Evolutionary conservation across 2,888 invertebrate genomes (phyloP).

Genomic region (Eugnorisma glareosa): DNA sequence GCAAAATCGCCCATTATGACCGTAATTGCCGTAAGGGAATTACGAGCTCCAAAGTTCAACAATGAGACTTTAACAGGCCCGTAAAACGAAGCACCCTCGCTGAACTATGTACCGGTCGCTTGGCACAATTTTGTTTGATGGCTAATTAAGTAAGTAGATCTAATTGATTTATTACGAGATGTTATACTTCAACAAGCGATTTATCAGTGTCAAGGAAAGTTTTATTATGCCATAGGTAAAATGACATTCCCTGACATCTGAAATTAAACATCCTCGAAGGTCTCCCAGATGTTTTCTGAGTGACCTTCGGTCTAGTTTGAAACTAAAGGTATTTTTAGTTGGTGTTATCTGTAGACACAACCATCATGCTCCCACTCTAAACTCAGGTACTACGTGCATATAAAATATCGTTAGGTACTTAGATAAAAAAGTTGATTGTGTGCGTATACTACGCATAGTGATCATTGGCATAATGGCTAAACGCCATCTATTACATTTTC

Average conservation of each 20-base stretch:
- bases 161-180: slow-evolving; percentile 73
- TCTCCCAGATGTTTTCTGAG: no score
- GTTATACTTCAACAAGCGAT: slow-evolving; percentile 68
- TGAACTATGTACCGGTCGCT: slow-evolving; percentile 68
- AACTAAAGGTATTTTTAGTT: not conserved
- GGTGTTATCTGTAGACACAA: not conserved
- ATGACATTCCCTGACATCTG: not conserved
- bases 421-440: not conserved
- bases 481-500: not conserved
- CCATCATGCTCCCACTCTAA: not conserved
- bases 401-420: not conserved
- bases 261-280: not conserved
- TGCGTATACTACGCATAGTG: not conserved
- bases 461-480: not conserved
- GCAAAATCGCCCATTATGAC: slow-evolving; percentile 65
- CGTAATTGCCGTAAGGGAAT: slow-evolving; percentile 73
- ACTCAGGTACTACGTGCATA: not conserved
- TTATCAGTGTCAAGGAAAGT: slow-evolving; percentile 47
- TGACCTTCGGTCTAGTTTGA: no score
- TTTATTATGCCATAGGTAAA: slow-evolving; percentile 15
- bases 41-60: slow-evolving; percentile 78
- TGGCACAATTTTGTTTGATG: slow-evolving; percentile 74
- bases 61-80: slow-evolving; percentile 80
- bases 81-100: slow-evolving; percentile 76
- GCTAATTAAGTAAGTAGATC: slow-evolving; percentile 75